Evolutionary conservation across 2,888 invertebrate genomes (phyloP).

Genomic region (Omphaloscelis lunosa): DNA sequence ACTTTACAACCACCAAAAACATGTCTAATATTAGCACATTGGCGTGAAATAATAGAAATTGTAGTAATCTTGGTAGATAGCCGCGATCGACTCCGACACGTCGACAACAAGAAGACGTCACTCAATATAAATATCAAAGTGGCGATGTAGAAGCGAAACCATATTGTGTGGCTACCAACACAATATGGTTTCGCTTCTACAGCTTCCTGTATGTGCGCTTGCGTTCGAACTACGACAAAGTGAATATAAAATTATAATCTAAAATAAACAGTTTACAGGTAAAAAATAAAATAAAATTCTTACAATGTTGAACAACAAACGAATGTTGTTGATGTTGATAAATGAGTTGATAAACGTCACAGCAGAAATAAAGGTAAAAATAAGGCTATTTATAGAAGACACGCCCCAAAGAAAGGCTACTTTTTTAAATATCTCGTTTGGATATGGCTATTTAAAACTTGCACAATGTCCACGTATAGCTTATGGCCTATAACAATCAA

Average conservation of each 20-base stretch:
- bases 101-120: not conserved
- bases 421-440: not conserved
- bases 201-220: not conserved
- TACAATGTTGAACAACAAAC: too few relatives aligned
- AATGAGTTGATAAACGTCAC: not conserved
- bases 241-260: not conserved
- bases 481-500: not conserved
- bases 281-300: not conserved
- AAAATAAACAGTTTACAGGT: not conserved
- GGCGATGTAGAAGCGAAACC: not conserved
- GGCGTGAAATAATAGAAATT: not conserved
- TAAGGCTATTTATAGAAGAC: not conserved
- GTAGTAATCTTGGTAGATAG: not conserved
- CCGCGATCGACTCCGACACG: not conserved
- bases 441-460: not conserved
- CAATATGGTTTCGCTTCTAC: too few relatives aligned
- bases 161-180: too few relatives aligned
- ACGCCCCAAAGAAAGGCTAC: not conserved
- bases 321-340: too few relatives aligned
- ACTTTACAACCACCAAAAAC: not conserved
- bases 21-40: not conserved
- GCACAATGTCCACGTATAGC: constrained; percentile 3
- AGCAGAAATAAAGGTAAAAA: not conserved
- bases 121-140: not conserved
- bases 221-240: not conserved